Base-by-base conservation (phyloP, 1,140 invertebrate genomes). In the Hycleus cichorii region DNA sequence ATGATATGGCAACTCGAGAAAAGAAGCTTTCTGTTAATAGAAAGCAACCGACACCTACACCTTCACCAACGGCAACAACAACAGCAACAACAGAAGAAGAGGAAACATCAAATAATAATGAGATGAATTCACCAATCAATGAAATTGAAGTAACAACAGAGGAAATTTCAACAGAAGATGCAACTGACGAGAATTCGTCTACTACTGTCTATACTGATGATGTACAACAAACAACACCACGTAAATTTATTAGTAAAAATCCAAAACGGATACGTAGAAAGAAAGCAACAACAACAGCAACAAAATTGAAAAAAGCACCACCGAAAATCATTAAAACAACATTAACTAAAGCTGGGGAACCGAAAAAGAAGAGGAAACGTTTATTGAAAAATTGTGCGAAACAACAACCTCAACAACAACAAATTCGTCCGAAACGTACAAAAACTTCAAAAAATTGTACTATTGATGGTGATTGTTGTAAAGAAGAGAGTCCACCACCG, bases 1-100 rank as follows among this genome's bases (percentile, higher is more conserved):
- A 73, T 74, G 72, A 64, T 58, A 74, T 74, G 72, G 72, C 72
- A 64, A 69, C 64, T 67, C 68, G 68, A 56, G 67, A 73, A 52
- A 73, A 73, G 59, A 74, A 73, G 57, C 57, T 68, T 63, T 56
- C 69, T 49, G n/a, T 64, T 54, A 52, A 57, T 39, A 66, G 64
- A 64, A 69, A 67, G 60, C 66, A 66, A 56, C 44, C 60, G 39
- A 58, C 62, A 59, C 50, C 60, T 27, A 61, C 67, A 25, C 58
- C 64, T 48, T 48, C 60, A 45, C 59, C 66, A 2, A 44, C 63
- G 27, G 62, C 62, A 47, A 44, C 63, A 39, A 64, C 62, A 47
- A 51, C 45, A 10, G 24, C 39, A 38, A 47, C 39, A 5, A 4
- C 49, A 8, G 59, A 64, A 56, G 52, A 57, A 32, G 59, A 63